A percentile compares a stretch with the other conserved stretches of the same genome.
These are phyloP conservation scores for Odocoileus virginianus DNA, from an alignment of 2,113 vertebrate genomes.

Conservation along the genomic window DNA sequence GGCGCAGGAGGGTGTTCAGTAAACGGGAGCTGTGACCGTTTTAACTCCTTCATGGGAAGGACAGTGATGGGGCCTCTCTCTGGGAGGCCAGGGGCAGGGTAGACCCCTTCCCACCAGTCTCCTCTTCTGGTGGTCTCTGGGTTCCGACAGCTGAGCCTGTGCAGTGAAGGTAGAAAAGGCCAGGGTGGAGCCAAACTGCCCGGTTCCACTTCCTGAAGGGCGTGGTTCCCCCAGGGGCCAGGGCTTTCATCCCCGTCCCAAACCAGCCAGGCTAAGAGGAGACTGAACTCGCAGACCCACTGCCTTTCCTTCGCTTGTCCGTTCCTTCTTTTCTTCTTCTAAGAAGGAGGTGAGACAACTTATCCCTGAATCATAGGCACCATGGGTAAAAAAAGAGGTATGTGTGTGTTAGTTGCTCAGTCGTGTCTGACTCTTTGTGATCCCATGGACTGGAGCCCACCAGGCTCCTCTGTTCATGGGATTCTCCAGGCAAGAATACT, in stretches of 20 bases:
- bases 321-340: not conserved
- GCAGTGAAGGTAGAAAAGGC: not conserved
- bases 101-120: not conserved
- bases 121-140: too few relatives aligned
- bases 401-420: not conserved
- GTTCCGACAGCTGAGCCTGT: not conserved
- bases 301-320: not conserved
- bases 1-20: not conserved
- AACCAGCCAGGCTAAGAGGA: not conserved
- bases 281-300: not conserved
- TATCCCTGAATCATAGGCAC: not conserved
- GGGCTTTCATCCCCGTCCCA: not conserved
- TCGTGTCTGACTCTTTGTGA: not conserved
- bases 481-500: not conserved
- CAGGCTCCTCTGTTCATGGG: not conserved
- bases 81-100: not conserved
- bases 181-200: accelerated
- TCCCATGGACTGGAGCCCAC: not conserved
- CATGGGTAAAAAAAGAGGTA: not conserved
- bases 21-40: not conserved
- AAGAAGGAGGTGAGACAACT: not conserved
- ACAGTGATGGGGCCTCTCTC: not conserved
- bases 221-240: not conserved
- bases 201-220: not conserved
- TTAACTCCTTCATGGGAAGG: not conserved